These are phyloP conservation scores for Seira musarum DNA, from an alignment of 2,888 invertebrate species.

Conservation along the genomic window DNA sequence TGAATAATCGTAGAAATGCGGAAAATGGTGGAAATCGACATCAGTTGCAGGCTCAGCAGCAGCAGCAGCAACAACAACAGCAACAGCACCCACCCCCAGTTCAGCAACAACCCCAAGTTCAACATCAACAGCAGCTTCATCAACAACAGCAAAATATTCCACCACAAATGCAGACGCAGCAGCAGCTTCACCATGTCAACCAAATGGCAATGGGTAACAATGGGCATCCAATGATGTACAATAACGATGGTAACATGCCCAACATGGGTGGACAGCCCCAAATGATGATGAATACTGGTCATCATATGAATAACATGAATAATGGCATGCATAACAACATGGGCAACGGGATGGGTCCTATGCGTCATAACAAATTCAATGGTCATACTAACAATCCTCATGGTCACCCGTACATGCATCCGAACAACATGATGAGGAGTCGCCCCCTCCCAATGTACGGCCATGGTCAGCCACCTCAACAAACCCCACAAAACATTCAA, in stretches of 20 bases:
- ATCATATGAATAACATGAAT: background rate
- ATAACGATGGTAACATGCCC: constrained; percentile 26
- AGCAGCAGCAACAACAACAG: constrained; percentile 34
- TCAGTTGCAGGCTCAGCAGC: background rate
- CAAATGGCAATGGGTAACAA: constrained; percentile 21
- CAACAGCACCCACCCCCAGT: constrained; percentile 23
- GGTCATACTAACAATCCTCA: constrained; percentile 17
- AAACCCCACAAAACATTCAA: constrained; percentile 8
- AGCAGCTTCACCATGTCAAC: background rate
- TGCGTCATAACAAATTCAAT: constrained; percentile 33
- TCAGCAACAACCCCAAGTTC: background rate
- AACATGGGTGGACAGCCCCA: background rate
- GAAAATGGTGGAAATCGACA: constrained; percentile 13
- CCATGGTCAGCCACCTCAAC: constrained; percentile 25
- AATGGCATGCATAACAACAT: background rate
- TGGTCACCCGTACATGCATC: constrained; percentile 43
- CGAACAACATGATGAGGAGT: constrained; percentile 36
- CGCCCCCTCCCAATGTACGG: constrained; percentile 37
- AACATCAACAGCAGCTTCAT: constrained; percentile 12
- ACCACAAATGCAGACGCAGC: too few species aligned
- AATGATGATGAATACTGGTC: constrained; percentile 37
- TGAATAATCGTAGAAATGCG: constrained; percentile 18
- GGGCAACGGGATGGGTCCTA: constrained; percentile 24
- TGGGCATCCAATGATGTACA: constrained; percentile 31
- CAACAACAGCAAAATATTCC: too few species aligned